These are phyloP conservation scores for Ranitomeya imitator DNA, from an alignment of 2,113 vertebrate genomes.

Conservation along the genomic window DNA sequence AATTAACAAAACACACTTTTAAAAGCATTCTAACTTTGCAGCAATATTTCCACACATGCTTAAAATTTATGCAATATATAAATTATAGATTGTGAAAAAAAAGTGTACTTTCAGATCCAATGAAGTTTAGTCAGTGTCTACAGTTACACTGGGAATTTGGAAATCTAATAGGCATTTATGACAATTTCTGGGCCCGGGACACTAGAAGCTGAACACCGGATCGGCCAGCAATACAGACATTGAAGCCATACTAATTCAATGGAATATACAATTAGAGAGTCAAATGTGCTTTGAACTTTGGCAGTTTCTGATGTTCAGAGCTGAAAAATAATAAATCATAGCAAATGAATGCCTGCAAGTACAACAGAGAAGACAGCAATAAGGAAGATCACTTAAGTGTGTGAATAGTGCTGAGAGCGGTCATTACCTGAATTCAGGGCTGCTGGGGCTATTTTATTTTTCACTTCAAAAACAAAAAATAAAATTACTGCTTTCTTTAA, in stretches of 20 bases:
- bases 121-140: too few species aligned
- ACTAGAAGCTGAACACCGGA: neutral
- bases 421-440: slow-evolving; percentile 45
- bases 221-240: neutral
- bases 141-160: neutral
- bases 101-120: too few species aligned
- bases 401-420: slow-evolving; percentile 29
- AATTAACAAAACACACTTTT: too few species aligned
- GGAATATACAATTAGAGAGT: slow-evolving; percentile 12
- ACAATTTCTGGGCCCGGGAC: neutral
- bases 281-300: slow-evolving; percentile 54
- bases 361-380: slow-evolving; percentile 28
- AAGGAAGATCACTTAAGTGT: slow-evolving; percentile 43
- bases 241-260: neutral
- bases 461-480: slow-evolving; percentile 44
- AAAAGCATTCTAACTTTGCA: too few species aligned
- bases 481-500: slow-evolving; percentile 57
- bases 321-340: slow-evolving; percentile 55
- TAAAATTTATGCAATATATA: too few species aligned
- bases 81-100: too few species aligned
- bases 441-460: slow-evolving; percentile 29
- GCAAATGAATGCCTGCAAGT: slow-evolving; percentile 39
- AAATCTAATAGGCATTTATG: neutral
- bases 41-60: too few species aligned
- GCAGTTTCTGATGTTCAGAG: slow-evolving; percentile 39